Evolutionary conservation across 1,140 invertebrate species (phyloP).

Genomic region (Drosophila paulistorum): DNA sequence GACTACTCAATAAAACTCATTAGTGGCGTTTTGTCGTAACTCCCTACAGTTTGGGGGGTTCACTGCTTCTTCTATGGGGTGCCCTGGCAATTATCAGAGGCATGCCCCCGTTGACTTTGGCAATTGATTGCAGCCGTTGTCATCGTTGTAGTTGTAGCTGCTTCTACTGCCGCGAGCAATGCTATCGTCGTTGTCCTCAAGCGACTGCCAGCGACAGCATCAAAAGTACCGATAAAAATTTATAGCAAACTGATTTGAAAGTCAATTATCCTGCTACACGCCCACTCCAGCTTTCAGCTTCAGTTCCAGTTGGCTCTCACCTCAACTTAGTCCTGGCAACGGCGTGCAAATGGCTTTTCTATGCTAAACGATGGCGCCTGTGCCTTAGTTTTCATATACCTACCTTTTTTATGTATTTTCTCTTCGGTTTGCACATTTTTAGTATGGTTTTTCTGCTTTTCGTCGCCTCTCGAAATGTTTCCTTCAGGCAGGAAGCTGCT

Average conservation of each 20-base stretch:
- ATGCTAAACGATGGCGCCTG: constrained; percentile 62
- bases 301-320: neutral
- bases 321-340: constrained; percentile 27
- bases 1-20: constrained; percentile 80
- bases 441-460: constrained; percentile 48
- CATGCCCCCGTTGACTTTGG: constrained; percentile 75
- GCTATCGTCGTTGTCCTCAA: constrained; percentile 20
- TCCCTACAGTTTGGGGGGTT: constrained; percentile 16
- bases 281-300: constrained; percentile 19
- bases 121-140: constrained; percentile 78
- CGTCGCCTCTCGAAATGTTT: neutral
- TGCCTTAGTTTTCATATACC: constrained; percentile 36
- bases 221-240: constrained; percentile 82
- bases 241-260: constrained; percentile 83
- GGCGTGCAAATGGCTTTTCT: constrained; percentile 79
- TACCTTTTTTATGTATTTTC: too few species aligned
- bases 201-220: constrained; percentile 70
- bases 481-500: constrained; percentile 29
- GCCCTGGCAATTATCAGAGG: constrained; percentile 73
- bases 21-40: constrained; percentile 75
- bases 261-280: constrained; percentile 78
- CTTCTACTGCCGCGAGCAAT: constrained; percentile 34
- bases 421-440: constrained; percentile 47
- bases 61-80: constrained; percentile 3
- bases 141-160: constrained; percentile 24